A percentile compares a stretch with the other conserved stretches of the same genome.
phyloP scores from a whole-genome alignment of 2,797 vertebrate genomes.

The Eulemur rubriventer region DNA sequence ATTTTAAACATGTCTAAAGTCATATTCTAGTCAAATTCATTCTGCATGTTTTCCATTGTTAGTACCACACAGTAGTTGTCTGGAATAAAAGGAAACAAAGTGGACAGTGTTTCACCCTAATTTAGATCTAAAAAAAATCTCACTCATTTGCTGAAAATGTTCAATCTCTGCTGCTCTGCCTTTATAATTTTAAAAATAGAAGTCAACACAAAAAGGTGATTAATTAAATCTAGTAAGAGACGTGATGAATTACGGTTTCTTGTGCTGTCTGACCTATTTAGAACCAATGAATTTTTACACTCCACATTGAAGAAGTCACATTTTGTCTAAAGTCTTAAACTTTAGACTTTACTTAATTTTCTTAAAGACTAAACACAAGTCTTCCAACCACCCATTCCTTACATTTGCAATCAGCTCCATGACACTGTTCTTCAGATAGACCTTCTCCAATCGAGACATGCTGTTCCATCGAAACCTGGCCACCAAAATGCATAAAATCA shows the following conservation, averaged over 20 bases:
- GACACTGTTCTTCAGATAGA: constrained; percentile 94
- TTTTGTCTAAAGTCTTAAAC: neutral
- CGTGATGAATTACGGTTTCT: neutral
- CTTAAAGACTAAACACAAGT: neutral
- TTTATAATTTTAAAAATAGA: constrained; percentile 19
- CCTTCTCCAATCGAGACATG: constrained; percentile 94
- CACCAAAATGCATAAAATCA: neutral
- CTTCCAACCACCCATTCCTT: constrained; percentile 76
- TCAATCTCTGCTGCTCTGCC: neutral
- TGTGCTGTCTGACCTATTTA: neutral
- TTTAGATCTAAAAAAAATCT: neutral
- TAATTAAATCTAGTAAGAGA: neutral
- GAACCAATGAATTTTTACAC: neutral
- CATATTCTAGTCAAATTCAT: constrained; percentile 8
- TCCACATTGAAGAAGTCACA: neutral
- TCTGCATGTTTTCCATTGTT: neutral
- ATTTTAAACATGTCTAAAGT: constrained; percentile 17
- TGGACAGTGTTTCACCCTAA: neutral
- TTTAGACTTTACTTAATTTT: neutral
- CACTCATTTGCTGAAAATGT: constrained; percentile 21
- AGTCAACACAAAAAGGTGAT: neutral
- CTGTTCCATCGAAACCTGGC: constrained; percentile 96
- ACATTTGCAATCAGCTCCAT: constrained; percentile 95
- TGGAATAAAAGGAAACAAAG: constrained; percentile 31
- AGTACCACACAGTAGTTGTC: neutral